Base-by-base conservation (phyloP, 2,888 invertebrate genomes). In the Endomychus coccineus region DNA sequence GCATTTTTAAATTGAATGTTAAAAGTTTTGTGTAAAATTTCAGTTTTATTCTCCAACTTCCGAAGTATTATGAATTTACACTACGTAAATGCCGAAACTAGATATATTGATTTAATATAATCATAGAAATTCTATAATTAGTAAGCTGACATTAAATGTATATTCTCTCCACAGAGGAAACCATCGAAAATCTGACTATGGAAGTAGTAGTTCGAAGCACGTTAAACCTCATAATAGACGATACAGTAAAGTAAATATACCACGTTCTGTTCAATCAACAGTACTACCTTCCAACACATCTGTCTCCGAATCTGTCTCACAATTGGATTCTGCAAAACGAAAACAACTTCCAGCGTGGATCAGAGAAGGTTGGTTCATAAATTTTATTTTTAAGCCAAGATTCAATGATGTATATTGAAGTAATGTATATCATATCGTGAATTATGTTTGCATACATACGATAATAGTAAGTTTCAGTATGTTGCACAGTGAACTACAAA, bases 331-430 rank as follows among this genome's bases (percentile, higher is more conserved):
- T 10, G 84, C 83, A 11, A 89, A 89, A 65, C 72, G 92, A 21
- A 80, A 90, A 56, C 83, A 87, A 52, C 71, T 97, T 13, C 97
- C 97, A n/a, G 90, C 88, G 0, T 97, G 97, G 97, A 95, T 97
- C 47, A 75, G 95, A 62, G 95, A 91, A 72, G 90, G 90, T 58
- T 31, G 6, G 9, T 7, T 31, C n/a, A n/a, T 22, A 23, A n/a
- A n/a, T n/a, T 12, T 14, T 15, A 33, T 11, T 24, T 39, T 12
- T 15, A 16, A 34, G 14, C 22, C 27, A 2, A 10, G 22, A 12
- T 15, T 22, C 34, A 12, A 17, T 10, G 31, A 33, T 7, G 27
- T 34, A 24, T 24, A 7, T 19, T 6, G n/a, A 19, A 19, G 6
- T n/a, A n/a, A n/a, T n/a, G n/a, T n/a, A n/a, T n/a, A n/a, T n/a